Evolutionary conservation across 2,888 invertebrate genomes (phyloP).

Genomic region (Punctoribates punctum): DNA sequence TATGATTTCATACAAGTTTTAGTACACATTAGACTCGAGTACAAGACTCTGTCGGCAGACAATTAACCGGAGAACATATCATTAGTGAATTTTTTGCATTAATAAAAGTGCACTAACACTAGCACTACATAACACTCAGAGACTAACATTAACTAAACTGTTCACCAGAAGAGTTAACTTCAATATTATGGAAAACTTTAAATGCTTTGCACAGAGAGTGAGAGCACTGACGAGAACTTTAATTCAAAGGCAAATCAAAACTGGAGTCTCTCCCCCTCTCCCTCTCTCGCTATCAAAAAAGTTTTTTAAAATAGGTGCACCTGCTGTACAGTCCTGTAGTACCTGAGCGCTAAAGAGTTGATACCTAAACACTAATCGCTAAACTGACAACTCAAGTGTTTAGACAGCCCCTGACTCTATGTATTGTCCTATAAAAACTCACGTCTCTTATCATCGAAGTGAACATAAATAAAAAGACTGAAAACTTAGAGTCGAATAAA

Average conservation of each 20-base stretch:
- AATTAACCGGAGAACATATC: slow-evolving; percentile 5
- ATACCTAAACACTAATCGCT: neutral
- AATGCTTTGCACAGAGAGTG: neutral
- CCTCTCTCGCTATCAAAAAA: neutral
- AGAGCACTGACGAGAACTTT: neutral
- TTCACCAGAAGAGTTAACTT: too few relatives aligned
- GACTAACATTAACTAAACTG: neutral
- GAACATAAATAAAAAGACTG: neutral
- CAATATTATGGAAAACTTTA: neutral
- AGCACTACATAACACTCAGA: too few relatives aligned
- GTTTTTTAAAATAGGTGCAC: neutral
- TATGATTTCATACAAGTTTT: too few relatives aligned
- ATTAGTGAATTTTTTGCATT: neutral
- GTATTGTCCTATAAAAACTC: slow-evolving; percentile 32
- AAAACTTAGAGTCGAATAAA: neutral
- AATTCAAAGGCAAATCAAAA: slow-evolving; percentile 19
- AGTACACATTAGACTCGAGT: too few relatives aligned
- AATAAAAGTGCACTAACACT: neutral
- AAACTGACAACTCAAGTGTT: slow-evolving; percentile 17
- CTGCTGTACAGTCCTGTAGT: slow-evolving; percentile 1
- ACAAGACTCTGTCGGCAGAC: neutral
- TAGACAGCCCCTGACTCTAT: slow-evolving; percentile 32
- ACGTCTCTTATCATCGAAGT: slow-evolving; percentile 11
- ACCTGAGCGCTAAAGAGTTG: neutral
- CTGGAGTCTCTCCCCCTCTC: neutral